A percentile compares a stretch with the other conserved stretches of the same genome.
phyloP scores from a whole-genome alignment of 2,113 vertebrate species.

The Tychaedon coryphoeus region DNA sequence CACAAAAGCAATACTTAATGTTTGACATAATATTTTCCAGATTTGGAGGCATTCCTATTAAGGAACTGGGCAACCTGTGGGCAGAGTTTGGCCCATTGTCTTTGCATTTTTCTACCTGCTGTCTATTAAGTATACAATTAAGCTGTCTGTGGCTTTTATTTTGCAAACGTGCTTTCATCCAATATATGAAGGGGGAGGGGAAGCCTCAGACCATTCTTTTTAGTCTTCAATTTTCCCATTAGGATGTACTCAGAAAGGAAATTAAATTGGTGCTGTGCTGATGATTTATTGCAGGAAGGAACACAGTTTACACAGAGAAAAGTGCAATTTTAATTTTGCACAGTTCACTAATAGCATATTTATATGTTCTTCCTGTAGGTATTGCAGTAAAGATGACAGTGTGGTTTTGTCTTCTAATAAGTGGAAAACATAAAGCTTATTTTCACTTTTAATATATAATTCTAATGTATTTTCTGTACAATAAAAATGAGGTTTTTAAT shows the following conservation, averaged over 20 bases:
- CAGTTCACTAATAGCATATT: constrained; percentile 39
- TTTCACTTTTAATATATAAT: not conserved
- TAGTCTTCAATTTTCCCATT: constrained; percentile 40
- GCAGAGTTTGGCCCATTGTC: not conserved
- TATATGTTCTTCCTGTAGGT: constrained; percentile 31
- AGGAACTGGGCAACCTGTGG: not conserved
- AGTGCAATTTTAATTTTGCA: constrained; percentile 60
- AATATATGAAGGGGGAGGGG: not conserved
- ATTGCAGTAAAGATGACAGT: not conserved
- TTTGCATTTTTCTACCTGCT: not conserved
- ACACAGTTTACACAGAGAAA: constrained; percentile 29
- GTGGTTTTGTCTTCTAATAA: constrained; percentile 1
- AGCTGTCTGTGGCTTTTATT: not conserved
- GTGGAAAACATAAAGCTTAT: not conserved
- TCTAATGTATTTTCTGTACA: not conserved
- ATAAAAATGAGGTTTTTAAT: not conserved
- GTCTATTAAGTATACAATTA: not conserved
- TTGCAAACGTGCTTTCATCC: constrained; percentile 21
- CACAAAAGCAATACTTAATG: not conserved
- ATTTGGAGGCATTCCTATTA: not conserved
- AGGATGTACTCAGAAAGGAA: constrained; percentile 30
- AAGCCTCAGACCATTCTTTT: not conserved
- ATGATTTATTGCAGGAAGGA: constrained; percentile 56
- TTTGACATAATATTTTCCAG: not conserved
- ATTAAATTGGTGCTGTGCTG: constrained; percentile 24